These are phyloP conservation scores for Turritopsis dohrnii DNA, from an alignment of 30 jellyfish, hydroid and myxozoan species.

Conservation along the genomic window DNA sequence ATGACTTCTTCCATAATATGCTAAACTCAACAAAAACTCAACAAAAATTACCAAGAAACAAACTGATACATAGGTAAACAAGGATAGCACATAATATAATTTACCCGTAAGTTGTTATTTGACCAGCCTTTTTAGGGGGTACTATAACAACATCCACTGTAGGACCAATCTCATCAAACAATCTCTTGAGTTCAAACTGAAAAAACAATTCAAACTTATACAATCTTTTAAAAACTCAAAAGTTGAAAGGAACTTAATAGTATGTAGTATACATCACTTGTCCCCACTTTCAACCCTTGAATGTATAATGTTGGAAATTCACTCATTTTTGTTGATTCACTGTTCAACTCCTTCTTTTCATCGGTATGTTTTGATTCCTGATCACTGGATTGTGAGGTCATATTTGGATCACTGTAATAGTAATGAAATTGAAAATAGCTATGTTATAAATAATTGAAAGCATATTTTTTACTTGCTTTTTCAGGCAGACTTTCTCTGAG, in stretches of 20 bases:
- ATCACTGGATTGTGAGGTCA: neutral
- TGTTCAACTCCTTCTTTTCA: neutral
- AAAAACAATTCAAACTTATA: neutral
- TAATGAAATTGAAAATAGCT: neutral
- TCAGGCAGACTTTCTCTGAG: too few species aligned
- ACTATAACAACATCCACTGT: neutral
- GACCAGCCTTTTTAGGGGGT: constrained; percentile 18
- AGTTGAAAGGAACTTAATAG: neutral
- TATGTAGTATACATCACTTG: neutral
- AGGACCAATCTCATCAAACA: constrained; percentile 23
- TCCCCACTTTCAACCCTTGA: constrained; percentile 13
- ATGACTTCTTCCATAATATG: too few species aligned
- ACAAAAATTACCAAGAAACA: neutral
- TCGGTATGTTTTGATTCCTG: neutral
- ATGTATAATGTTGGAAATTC: neutral
- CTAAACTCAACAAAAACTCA: neutral
- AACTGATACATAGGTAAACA: too few species aligned
- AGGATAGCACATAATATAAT: neutral
- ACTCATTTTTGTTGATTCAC: neutral
- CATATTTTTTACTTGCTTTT: too few species aligned
- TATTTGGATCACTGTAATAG: neutral
- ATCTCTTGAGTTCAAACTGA: constrained; percentile 18
- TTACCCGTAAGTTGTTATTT: constrained; percentile 27
- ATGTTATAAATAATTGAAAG: too few species aligned
- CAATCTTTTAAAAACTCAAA: neutral